Base-by-base conservation (phyloP, 2,797 vertebrate species). In the Anguilla marmorata region DNA sequence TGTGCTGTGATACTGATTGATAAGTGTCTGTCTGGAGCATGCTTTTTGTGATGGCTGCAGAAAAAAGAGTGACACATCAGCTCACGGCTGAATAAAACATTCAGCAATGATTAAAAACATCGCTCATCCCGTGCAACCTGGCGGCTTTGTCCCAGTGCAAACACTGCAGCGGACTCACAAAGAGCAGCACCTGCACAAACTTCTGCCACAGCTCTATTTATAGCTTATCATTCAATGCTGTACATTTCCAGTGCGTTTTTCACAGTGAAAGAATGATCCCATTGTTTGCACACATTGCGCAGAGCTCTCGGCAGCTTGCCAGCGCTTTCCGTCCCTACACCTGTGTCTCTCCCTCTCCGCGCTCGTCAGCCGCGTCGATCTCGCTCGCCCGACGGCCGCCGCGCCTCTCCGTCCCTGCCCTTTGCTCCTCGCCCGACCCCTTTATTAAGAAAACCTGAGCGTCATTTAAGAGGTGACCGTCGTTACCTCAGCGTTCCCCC, bases 181-280 rank as follows among this genome's bases (percentile, higher is more conserved):
- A 93, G 93, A 90, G 89, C 92, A 95, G 93, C 96, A 97, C 95
- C 96, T 96, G 96, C 94, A 91, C 95, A 96, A 95, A 96, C 94
- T 94, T 91, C 90, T 91, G 90, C 84, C 93, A 84, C 91, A 88
- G 90, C 91, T 94, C 91, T 93, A 93, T 96, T 93, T 93, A 92
- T 91, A 83, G 91, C 92, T 96, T 94, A 95, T 96, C 95, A 94
- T 93, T 96, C 92, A 91, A 93, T 93, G 90, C 94, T 94, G 93
- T 91, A 82, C 90, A 92, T 91, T 93, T 92, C 91, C 92, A 89
- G 88, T 86, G 87, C 80, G 86, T 90, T 91, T 79, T 89, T 91
- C 90, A 91, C 90, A 92, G 89, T 84, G 58, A 88, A 90, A 90
- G 90, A 93, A 91, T 90, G 89, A 93, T 91, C 89, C 90, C 90